These are phyloP conservation scores for Acanthiza pusilla DNA, from an alignment of 2,797 vertebrate genomes.

Conservation along the genomic window DNA sequence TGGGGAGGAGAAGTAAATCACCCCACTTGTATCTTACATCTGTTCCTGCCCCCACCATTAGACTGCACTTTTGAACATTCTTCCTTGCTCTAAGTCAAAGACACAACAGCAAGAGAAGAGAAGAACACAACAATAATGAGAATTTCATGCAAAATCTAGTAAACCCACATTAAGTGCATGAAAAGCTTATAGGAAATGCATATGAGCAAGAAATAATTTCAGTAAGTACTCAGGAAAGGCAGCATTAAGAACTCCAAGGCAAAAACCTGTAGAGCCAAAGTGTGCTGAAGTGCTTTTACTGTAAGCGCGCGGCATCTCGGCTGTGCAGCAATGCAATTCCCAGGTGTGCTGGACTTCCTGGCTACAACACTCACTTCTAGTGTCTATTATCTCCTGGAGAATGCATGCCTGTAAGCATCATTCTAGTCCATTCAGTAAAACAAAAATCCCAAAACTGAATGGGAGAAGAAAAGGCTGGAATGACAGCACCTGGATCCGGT, in stretches of 20 bases:
- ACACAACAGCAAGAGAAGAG: neutral
- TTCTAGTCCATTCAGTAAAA: neutral
- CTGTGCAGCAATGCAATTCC: neutral
- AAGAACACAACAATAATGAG: neutral
- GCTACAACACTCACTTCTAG: neutral
- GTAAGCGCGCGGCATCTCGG: rapidly evolving
- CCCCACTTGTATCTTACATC: neutral
- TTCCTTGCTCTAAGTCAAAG: neutral
- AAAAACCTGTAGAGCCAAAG: neutral
- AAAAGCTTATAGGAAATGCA: neutral
- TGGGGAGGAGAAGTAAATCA: neutral
- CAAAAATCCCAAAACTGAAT: neutral
- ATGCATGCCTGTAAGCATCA: neutral
- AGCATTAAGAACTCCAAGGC: neutral
- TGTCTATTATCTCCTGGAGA: neutral
- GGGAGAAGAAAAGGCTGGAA: neutral
- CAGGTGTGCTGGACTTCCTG: neutral
- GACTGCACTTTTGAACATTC: neutral
- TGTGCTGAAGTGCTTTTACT: neutral
- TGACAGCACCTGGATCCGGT: neutral
- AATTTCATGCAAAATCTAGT: neutral
- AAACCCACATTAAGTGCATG: neutral
- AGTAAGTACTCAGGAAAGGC: neutral
- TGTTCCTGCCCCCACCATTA: neutral
- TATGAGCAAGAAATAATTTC: neutral